Evolutionary conservation across 1,140 invertebrate genomes (phyloP), one percentile per base, ranked within the genome.

Genomic region (Drosophila asahinai): DNA sequence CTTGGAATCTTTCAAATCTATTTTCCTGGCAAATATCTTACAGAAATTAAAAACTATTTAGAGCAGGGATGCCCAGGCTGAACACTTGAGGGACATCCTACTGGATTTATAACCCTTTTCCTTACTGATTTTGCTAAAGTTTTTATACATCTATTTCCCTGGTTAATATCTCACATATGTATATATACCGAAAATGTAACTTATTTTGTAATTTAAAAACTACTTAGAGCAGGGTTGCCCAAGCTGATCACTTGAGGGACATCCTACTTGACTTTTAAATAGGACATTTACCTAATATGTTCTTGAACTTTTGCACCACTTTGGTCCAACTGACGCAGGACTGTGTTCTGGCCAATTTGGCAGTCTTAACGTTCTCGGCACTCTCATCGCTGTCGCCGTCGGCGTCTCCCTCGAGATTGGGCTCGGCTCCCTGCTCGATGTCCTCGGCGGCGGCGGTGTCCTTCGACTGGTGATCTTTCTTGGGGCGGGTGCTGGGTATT

Each of bases 251-350:
- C 40, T 42, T 42, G 4, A 33, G 7, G 30, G 7, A 33, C 30
- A 33, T 9, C 1, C n/a, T 6, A 7, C 40, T n/a, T n/a, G 4
- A n/a, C 14, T 19, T 43, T 48, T 6, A 11, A 40, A 40, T 12
- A 12, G 8, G 7, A 3, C 0, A 33, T 30, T 61, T 93, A 93
- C 92, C 86, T 91, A 93, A 57, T 9, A 92, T 91, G 49, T 92
- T 82, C 67, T 90, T 92, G 58, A 93, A 92, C 67, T 93, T 93
- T 76, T 89, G 84, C 73, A 92, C 77, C 57, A 93, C 78, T 83
- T 92, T 93, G 60, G 86, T 91, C 90, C 91, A 93, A 87, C 90
- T 93, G 68, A 93, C 91, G 77, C 92, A 93, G 62, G 89, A 86
- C 77, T 86, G 81, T 43, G 91, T 90, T 70, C 76, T 81, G 64